phyloP scores from a whole-genome alignment of 2,888 invertebrate species.

The Agrotis exclamationis region DNA sequence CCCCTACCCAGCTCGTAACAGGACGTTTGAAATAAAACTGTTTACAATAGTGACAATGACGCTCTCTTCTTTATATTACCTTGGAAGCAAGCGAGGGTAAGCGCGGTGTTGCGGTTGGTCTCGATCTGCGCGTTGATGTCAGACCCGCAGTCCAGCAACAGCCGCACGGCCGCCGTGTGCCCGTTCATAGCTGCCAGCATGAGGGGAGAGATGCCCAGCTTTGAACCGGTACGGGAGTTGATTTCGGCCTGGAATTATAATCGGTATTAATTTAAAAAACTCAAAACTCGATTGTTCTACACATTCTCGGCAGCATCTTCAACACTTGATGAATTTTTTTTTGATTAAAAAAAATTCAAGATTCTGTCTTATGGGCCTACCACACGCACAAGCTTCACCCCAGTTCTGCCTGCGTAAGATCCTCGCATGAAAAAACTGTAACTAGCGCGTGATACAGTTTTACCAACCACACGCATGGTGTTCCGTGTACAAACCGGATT shows the following conservation, averaged over 20 bases:
- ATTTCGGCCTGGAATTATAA: slow-evolving; percentile 95
- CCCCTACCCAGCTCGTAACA: no score
- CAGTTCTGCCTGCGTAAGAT: no score
- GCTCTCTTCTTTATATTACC: slow-evolving; percentile 92
- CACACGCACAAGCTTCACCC: no score
- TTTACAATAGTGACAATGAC: not conserved
- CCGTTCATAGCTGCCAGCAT: slow-evolving; percentile 99
- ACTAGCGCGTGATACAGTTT: no score
- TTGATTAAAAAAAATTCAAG: no score
- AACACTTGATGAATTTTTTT: no score
- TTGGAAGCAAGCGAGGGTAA: slow-evolving; percentile 99
- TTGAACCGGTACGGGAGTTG: slow-evolving; percentile 99
- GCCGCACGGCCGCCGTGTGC: slow-evolving; percentile 96
- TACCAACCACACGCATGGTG: no score
- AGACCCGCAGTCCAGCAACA: slow-evolving; percentile 99
- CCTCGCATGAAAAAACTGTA: no score
- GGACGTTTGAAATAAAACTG: no score
- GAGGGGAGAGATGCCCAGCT: slow-evolving; percentile 99
- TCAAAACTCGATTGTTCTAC: not conserved
- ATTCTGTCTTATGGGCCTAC: no score
- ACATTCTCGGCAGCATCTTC: no score
- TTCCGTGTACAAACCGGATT: no score
- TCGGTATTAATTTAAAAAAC: not conserved
- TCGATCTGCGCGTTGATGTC: slow-evolving; percentile 99
- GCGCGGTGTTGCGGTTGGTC: slow-evolving; percentile 99